Percentiles rank a stretch among this genome's conserved stretches.
phyloP scores from a whole-genome alignment of 2,113 vertebrate species.

The Rynchops niger region DNA sequence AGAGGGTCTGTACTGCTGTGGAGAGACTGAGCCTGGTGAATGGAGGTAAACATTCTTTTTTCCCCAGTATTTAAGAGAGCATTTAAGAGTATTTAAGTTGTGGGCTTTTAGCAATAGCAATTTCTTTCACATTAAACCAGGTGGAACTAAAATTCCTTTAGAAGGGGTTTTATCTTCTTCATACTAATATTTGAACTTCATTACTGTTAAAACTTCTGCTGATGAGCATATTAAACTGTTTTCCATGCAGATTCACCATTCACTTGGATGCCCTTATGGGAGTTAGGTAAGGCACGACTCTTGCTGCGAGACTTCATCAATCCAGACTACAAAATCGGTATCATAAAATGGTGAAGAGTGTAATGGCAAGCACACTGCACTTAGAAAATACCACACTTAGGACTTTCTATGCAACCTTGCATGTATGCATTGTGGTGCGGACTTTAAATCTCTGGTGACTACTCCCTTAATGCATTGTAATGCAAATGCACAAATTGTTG shows the following conservation, averaged over 20 bases:
- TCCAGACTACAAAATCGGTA: background rate
- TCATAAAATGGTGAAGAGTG: background rate
- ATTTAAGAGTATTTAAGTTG: background rate
- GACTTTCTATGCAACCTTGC: background rate
- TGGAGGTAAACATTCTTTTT: background rate
- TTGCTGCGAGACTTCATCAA: background rate
- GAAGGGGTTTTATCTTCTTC: background rate
- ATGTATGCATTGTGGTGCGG: background rate
- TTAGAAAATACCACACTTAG: background rate
- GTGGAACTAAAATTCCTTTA: background rate
- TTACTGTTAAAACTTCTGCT: background rate
- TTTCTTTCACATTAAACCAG: background rate
- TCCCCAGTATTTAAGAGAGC: background rate
- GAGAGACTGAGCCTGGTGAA: background rate
- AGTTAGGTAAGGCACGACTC: background rate
- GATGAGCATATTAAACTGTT: background rate
- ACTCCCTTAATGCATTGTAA: background rate
- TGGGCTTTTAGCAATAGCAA: background rate
- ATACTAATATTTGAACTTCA: background rate
- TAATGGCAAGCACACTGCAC: background rate
- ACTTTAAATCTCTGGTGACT: background rate
- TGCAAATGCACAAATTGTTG: background rate
- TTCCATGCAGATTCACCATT: background rate
- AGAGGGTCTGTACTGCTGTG: background rate
- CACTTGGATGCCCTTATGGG: background rate